A percentile compares a stretch with the other conserved stretches of the same genome.
phyloP scores from a whole-genome alignment of 2,888 invertebrate species.

The Bellardia bayeri region DNA sequence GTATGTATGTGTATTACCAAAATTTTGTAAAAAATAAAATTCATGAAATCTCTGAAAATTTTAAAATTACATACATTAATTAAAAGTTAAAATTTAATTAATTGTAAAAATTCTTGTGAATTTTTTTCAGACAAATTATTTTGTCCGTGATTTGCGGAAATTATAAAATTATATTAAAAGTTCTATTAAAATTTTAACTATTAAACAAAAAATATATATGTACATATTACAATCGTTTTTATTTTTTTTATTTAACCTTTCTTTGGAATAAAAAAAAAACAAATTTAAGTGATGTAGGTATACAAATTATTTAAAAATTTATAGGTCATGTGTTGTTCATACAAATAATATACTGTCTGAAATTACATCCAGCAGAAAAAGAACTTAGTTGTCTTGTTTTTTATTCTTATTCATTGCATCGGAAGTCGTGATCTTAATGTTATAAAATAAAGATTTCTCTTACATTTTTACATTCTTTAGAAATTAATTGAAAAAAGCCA shows the following conservation, averaged over 20 bases:
- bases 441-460: no score
- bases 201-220: constrained; percentile 6
- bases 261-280: background rate
- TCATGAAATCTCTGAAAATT: background rate
- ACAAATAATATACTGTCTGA: no score
- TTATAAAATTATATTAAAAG: constrained; percentile 4
- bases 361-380: no score
- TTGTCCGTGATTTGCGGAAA: background rate
- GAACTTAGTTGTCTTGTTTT: no score
- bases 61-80: no score
- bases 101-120: constrained; percentile 17
- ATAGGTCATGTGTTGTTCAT: no score
- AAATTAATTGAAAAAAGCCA: no score
- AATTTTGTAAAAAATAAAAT: background rate
- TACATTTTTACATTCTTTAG: no score
- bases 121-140: background rate
- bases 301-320: no score
- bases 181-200: constrained; percentile 20
- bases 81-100: background rate
- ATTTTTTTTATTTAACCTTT: background rate
- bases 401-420: no score
- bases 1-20: background rate
- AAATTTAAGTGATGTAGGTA: no score
- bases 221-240: background rate
- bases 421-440: no score